These are phyloP conservation scores for Aporophyla lueneburgensis DNA, from an alignment of 2,888 invertebrate species.

Conservation along the genomic window DNA sequence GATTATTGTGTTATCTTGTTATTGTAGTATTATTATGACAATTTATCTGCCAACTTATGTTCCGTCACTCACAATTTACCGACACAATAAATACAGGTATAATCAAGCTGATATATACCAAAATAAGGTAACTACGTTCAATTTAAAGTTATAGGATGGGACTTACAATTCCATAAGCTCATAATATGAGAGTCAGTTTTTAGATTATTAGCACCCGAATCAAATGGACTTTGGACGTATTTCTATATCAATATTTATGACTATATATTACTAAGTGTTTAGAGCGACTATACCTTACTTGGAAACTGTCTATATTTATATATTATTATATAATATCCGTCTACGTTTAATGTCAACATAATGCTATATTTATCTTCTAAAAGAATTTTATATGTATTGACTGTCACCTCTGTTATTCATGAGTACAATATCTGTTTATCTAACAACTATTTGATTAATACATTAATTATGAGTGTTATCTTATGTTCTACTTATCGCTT, in stretches of 20 bases:
- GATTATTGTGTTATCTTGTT: background rate
- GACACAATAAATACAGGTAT: background rate
- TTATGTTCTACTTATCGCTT: conserved; percentile 63
- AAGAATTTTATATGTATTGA: conserved; percentile 38
- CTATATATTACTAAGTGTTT: conserved; percentile 53
- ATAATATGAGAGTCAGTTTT: conserved; percentile 46
- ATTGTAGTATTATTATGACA: background rate
- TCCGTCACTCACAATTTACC: conserved; percentile 7
- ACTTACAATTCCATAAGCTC: conserved; percentile 24
- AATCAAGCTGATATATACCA: background rate
- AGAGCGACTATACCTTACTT: conserved; percentile 46
- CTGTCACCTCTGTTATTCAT: conserved; percentile 42
- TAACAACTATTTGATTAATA: conserved; percentile 43
- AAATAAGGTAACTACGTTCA: background rate
- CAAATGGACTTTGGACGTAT: conserved; percentile 66
- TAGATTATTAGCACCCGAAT: conserved; percentile 54
- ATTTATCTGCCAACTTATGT: background rate
- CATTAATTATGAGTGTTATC: conserved; percentile 53
- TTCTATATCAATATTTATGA: conserved; percentile 47
- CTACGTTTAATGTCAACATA: conserved; percentile 36
- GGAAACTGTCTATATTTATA: conserved; percentile 49
- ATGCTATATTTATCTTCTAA: conserved; percentile 51
- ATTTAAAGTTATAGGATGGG: background rate
- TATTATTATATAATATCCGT: conserved; percentile 54
- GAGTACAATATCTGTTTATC: conserved; percentile 36